Percentiles rank a stretch among this genome's conserved stretches.
These are phyloP conservation scores for Dinoponera quadriceps DNA, from an alignment of 1,140 invertebrate species.

Conservation along the genomic window DNA sequence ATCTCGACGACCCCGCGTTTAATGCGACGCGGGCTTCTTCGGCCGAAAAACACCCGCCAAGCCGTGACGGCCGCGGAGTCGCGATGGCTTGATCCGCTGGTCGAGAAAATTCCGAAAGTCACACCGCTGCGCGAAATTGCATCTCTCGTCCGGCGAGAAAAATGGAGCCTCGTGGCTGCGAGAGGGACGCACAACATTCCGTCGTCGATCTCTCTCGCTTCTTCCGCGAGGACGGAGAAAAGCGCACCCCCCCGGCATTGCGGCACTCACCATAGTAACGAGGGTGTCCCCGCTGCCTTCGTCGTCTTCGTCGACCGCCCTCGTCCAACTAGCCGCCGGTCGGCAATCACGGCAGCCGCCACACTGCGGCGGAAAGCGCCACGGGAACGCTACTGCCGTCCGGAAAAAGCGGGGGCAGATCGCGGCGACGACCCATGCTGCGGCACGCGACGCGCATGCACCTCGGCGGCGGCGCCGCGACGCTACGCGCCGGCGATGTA, in stretches of 20 bases:
- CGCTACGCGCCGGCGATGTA: conserved; percentile 58
- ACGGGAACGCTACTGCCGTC: conserved; percentile 27
- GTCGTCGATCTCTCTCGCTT: too few relatives aligned
- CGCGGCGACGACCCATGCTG: conserved; percentile 44
- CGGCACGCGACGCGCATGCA: conserved; percentile 53
- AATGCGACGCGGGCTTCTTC: too few relatives aligned
- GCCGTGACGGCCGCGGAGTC: too few relatives aligned
- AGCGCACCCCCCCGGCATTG: too few relatives aligned
- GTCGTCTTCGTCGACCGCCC: conserved; percentile 28
- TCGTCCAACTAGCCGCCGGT: conserved; percentile 6
- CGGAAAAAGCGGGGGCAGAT: conserved; percentile 48
- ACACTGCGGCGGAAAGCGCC: conserved; percentile 25
- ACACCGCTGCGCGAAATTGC: too few relatives aligned
- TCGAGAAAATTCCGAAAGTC: too few relatives aligned
- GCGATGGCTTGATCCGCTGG: too few relatives aligned
- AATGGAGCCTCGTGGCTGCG: not conserved
- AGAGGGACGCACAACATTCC: not conserved
- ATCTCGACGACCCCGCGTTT: too few relatives aligned
- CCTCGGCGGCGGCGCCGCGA: conserved; percentile 60
- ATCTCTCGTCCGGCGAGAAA: not conserved
- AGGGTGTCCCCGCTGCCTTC: conserved; percentile 27
- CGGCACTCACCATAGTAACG: conserved; percentile 53
- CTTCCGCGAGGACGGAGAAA: too few relatives aligned
- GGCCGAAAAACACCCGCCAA: too few relatives aligned
- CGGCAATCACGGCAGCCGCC: conserved; percentile 51